A percentile compares a stretch with the other conserved stretches of the same genome.
phyloP scores from a whole-genome alignment of 2,797 vertebrate species.

The Heteromormyrus szaboi region DNA sequence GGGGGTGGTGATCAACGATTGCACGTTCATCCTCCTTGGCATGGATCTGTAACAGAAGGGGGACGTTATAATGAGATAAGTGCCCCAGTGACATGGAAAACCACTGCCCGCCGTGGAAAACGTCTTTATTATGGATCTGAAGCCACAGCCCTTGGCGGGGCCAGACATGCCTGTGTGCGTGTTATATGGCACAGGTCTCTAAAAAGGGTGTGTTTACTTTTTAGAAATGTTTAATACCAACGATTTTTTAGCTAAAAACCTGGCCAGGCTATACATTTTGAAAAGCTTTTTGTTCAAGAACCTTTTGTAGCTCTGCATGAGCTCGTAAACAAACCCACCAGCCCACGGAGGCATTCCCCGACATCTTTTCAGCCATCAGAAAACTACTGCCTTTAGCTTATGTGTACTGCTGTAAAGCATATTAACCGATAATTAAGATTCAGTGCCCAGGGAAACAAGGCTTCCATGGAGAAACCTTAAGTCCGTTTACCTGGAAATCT shows the following conservation, averaged over 20 bases:
- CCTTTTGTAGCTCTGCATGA: background rate
- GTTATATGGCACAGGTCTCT: background rate
- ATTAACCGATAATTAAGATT: constrained; percentile 3
- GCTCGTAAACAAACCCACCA: background rate
- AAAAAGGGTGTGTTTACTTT: background rate
- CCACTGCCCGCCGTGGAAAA: background rate
- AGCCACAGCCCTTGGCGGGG: background rate
- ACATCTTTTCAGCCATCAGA: background rate
- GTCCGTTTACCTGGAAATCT: background rate
- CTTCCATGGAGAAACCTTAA: background rate
- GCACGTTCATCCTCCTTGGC: background rate
- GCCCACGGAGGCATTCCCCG: background rate
- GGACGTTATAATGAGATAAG: constrained; percentile 7
- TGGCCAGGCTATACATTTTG: background rate
- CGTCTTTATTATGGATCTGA: background rate
- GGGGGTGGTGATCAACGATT: background rate
- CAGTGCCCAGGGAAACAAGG: background rate
- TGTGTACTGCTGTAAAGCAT: background rate
- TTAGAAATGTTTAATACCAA: background rate
- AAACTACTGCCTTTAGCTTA: background rate
- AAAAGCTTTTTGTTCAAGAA: background rate
- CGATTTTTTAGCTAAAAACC: background rate
- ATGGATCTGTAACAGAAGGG: background rate
- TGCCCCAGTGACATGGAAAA: constrained; percentile 21
- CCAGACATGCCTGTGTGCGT: background rate